Evolutionary conservation across 2,113 vertebrate species (phyloP), one percentile per base, ranked within the genome.

Genomic region (Sardina pilchardus): DNA sequence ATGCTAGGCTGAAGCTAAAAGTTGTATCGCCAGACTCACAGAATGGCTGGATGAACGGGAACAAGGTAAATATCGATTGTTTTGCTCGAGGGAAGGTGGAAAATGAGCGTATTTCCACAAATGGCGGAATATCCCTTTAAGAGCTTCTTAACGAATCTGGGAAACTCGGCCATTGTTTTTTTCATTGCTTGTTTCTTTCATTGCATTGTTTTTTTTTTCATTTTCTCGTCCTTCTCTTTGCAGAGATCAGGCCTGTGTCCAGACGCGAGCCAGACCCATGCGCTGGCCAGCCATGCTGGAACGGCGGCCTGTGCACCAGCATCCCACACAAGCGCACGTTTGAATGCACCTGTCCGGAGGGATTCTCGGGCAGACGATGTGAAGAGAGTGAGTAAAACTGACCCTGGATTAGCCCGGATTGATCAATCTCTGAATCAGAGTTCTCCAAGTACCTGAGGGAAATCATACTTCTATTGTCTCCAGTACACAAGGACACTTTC

Each of bases 361-460:
- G 91, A 81, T 97, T 97, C 94, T 94, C 88, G 0, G 97, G 97
- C n/a, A 83, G 56, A 44, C 81, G 94, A 81, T 99, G 98, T 12
- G 91, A 96, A 85, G 92, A 93, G 39, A 94, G 98, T 99, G 90
- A 92, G 97, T 91, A 3, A 26, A 71, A 19, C 14, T 6, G 2
- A 24, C 34, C 21, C n/a, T 10, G 9, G 24, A 83, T 36, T 16
- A 30, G 19, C 26, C 53, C 36, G 50, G 7, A 80, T 4, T 16
- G 17, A 50, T 12, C 12, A n/a, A 36, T 44, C n/a, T n/a, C n/a
- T n/a, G 56, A 44, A 26, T 63, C 44, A 44, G 50, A 0, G 19
- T 56, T 19, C 53, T 56, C 53, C 4, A 1, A 14, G 48, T 17
- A 17, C 14, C 48, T 50, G 48, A 50, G 19, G 53, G 53, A 56